These are phyloP conservation scores for Vidua chalybeata DNA, from an alignment of 2,113 vertebrate genomes.

Conservation along the genomic window DNA sequence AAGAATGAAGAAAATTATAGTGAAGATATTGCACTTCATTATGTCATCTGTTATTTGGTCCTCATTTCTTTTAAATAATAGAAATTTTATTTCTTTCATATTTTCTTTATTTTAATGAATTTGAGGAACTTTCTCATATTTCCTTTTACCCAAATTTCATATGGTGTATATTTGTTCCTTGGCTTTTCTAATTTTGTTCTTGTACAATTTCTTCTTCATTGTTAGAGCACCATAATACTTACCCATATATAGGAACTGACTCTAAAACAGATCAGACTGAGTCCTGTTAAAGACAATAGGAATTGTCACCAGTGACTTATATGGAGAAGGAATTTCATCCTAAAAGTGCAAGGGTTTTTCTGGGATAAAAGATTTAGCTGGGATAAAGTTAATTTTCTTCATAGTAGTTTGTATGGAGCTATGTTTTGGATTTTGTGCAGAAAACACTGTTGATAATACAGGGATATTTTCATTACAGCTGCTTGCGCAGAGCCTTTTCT, in stretches of 20 bases:
- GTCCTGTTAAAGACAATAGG: neutral
- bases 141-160: neutral
- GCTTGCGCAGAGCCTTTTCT: neutral
- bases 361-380: neutral
- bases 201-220: neutral
- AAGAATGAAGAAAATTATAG: neutral
- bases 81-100: neutral
- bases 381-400: neutral
- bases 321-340: neutral
- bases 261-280: neutral
- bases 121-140: neutral
- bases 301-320: neutral
- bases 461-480: neutral
- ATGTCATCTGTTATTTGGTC: neutral
- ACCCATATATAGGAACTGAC: neutral
- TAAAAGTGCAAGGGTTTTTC: neutral
- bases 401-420: neutral
- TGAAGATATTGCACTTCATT: neutral
- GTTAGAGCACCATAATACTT: neutral
- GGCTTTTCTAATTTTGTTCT: neutral
- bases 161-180: neutral
- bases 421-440: neutral
- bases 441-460: neutral
- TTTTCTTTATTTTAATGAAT: neutral
- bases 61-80: neutral